Conservation (phyloP, 1,140 invertebrate species). For the Orius insidiosus region DNA sequence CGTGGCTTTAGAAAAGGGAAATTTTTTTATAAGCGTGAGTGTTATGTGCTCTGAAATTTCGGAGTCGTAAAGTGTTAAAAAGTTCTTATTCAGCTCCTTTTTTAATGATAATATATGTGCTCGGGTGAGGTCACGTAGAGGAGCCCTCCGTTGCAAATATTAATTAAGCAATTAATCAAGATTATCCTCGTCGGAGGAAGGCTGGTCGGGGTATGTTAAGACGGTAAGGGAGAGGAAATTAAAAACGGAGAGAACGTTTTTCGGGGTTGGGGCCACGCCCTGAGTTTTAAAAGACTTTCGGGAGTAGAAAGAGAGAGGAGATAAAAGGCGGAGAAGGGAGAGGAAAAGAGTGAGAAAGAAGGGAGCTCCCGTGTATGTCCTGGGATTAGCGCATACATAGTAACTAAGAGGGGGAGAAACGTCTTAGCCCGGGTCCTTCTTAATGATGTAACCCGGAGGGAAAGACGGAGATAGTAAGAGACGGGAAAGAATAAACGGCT, state of each 20-base stretch:
- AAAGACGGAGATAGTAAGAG: conserved; percentile 15
- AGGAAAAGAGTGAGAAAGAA: too few species aligned
- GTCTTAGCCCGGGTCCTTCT: too few species aligned
- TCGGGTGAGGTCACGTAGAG: too few species aligned
- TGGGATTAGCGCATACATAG: conserved; percentile 18
- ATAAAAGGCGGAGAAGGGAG: not conserved
- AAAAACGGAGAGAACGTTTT: conserved; percentile 9
- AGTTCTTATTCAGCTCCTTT: too few species aligned
- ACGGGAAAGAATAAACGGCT: conserved; percentile 8
- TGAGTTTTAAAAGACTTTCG: conserved; percentile 3
- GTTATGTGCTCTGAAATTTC: too few species aligned
- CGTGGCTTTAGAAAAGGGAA: too few species aligned
- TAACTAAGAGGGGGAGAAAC: conserved; percentile 16
- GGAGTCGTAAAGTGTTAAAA: too few species aligned
- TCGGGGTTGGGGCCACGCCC: conserved; percentile 7
- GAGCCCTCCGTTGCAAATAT: conserved; percentile 5
- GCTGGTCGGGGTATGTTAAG: conserved; percentile 2
- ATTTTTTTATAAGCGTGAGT: too few species aligned
- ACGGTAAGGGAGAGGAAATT: conserved; percentile 10
- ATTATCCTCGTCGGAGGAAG: too few species aligned
- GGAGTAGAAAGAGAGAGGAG: not conserved
- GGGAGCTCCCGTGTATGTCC: conserved; percentile 10
- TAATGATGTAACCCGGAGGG: too few species aligned
- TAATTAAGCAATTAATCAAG: conserved; percentile 15
- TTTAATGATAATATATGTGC: too few species aligned